Evolutionary conservation across 2,888 invertebrate species (phyloP).

Genomic region (Scotopteryx bipunctaria): DNA sequence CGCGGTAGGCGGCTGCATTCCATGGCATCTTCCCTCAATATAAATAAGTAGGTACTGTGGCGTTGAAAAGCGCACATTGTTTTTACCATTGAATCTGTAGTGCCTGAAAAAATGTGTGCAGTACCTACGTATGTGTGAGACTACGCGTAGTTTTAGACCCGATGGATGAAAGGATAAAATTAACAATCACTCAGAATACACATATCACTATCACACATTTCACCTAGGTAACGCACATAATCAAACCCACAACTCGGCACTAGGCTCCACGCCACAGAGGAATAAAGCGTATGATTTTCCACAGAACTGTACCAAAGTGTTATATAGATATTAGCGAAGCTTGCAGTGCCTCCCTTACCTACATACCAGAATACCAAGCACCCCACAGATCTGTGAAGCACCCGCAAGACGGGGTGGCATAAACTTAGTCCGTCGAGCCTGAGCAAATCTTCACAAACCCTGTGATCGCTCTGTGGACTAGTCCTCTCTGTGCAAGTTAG

Average conservation of each 20-base stretch:
- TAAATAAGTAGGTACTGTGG: slow-evolving; percentile 17
- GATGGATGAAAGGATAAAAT: too few relatives aligned
- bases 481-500: slow-evolving; percentile 1
- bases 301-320: slow-evolving; percentile 15
- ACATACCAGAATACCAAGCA: slow-evolving; percentile 34
- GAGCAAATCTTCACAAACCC: slow-evolving; percentile 15
- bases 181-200: too few relatives aligned
- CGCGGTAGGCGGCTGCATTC: slow-evolving; percentile 20
- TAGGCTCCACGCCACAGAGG: too few relatives aligned
- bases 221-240: too few relatives aligned
- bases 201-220: too few relatives aligned
- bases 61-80: neutral
- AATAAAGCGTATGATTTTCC: slow-evolving; percentile 8
- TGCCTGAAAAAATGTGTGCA: too few relatives aligned
- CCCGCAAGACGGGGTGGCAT: slow-evolving; percentile 6
- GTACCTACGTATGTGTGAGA: too few relatives aligned
- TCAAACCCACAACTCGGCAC: too few relatives aligned
- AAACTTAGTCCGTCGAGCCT: neutral
- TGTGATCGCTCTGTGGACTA: neutral
- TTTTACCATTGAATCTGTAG: too few relatives aligned
- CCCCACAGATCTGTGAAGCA: too few relatives aligned
- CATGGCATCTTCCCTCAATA: slow-evolving; percentile 20
- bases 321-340: slow-evolving; percentile 18
- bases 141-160: too few relatives aligned
- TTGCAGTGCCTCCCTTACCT: slow-evolving; percentile 23